Percentiles rank a stretch among this genome's conserved stretches.
These are phyloP conservation scores for Vireo altiloquus DNA, from an alignment of 2,113 vertebrate species.

Conservation along the genomic window DNA sequence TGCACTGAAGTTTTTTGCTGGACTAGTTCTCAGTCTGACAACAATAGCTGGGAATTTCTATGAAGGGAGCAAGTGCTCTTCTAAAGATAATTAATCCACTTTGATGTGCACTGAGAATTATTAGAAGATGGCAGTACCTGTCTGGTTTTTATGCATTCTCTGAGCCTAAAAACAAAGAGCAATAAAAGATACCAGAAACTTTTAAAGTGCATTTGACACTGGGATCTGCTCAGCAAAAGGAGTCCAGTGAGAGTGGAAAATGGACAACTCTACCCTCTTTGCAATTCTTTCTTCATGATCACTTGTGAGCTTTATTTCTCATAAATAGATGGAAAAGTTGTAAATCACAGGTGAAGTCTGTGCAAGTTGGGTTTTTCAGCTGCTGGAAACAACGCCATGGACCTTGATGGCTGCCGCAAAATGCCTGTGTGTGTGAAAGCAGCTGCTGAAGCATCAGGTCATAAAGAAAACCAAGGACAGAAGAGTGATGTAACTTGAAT, in stretches of 20 bases:
- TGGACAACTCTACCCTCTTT: not conserved
- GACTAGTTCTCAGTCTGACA: not conserved
- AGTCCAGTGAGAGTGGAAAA: not conserved
- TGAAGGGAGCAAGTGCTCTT: not conserved
- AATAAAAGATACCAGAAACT: not conserved
- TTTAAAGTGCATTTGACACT: not conserved
- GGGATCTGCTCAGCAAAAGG: not conserved
- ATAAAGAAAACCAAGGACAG: not conserved
- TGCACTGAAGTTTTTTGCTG: not conserved
- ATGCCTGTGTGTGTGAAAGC: accelerated
- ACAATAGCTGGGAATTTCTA: not conserved
- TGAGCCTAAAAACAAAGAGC: not conserved
- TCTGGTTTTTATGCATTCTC: not conserved
- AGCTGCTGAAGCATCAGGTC: not conserved
- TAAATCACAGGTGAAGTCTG: not conserved
- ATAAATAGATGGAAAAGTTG: not conserved
- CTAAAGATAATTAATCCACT: not conserved
- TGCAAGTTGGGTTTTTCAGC: not conserved
- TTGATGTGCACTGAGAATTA: not conserved
- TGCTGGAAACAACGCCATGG: not conserved
- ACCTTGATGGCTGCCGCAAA: not conserved
- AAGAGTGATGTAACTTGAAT: not conserved
- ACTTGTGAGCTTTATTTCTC: not conserved
- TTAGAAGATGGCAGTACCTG: not conserved
- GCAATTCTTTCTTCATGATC: not conserved